Percentiles rank a stretch among this genome's conserved stretches.
Evolutionary conservation across 1,140 invertebrate species (phyloP).

Genomic region (Cardiocondyla obscurior): DNA sequence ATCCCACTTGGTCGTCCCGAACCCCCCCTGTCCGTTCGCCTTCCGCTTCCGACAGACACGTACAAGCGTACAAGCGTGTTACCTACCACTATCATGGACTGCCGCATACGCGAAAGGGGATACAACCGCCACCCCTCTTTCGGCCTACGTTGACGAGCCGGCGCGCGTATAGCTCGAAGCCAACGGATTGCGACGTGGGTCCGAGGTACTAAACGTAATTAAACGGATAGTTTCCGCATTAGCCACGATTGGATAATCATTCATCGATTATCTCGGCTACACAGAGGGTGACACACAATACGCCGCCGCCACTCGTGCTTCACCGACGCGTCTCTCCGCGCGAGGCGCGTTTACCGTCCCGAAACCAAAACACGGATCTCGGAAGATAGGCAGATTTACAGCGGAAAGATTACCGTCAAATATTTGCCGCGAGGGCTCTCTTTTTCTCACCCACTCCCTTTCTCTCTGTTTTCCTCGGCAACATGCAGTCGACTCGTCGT

Average conservation of each 20-base stretch:
- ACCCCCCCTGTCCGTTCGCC: constrained; percentile 14
- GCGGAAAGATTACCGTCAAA: constrained; percentile 42
- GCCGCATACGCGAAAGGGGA: constrained; percentile 23
- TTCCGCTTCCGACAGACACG: constrained; percentile 51
- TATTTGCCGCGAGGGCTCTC: constrained; percentile 21
- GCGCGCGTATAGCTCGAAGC: constrained; percentile 73
- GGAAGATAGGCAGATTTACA: constrained; percentile 46
- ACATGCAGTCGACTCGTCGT: constrained; percentile 17
- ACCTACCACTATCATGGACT: constrained; percentile 52
- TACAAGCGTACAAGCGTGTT: constrained; percentile 55
- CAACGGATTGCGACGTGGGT: constrained; percentile 73
- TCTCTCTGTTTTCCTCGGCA: neutral
- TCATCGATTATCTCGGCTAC: constrained; percentile 80
- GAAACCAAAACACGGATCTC: constrained; percentile 33
- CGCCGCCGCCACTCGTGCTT: constrained; percentile 1
- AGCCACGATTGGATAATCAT: constrained; percentile 83
- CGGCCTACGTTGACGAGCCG: constrained; percentile 56
- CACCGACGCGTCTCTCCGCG: neutral
- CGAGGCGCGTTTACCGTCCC: neutral
- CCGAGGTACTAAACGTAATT: constrained; percentile 82
- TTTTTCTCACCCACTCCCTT: neutral
- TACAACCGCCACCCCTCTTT: constrained; percentile 31
- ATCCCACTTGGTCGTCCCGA: neutral
- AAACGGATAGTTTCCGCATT: constrained; percentile 84
- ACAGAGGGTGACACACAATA: constrained; percentile 68